Evolutionary conservation across 2,797 vertebrate genomes (phyloP), one percentile per base, ranked within the genome.

Genomic region (Sebastes kiyomatsui): DNA sequence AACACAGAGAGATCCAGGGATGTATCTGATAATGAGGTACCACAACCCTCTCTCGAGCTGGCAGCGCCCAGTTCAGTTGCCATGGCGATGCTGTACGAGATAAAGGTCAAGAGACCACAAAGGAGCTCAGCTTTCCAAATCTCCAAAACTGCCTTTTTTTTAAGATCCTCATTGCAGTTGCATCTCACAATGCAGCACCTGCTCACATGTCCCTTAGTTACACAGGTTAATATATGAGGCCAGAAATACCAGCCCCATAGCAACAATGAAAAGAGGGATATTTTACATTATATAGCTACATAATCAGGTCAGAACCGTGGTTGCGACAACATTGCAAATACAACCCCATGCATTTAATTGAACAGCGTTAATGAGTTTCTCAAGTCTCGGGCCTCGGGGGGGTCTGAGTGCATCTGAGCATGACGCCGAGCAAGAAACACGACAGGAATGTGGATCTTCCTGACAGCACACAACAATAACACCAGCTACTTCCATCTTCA

Each of bases 381-480:
- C 58, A 70, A 59, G 83, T 82, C 58, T 75, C 32, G 1, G 46
- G 67, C 67, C 84, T 74, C 65, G 6, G 65, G 49, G 71, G 67
- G 71, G 20, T 49, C 56, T 55, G 49, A 14, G 68, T 25, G 67
- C 58, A 54, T 58, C 23, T 49, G 72, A 72, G 83, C 28, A 7
- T 49, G 52, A 70, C 20, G 77, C 59, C 18, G 55, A 77, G 54
- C 60, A 10, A 35, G 77, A 90, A 79, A 75, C 88, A 84, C 71
- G 10, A 27, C 68, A 94, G 87, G 94, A 95, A 96, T 95, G 94
- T 85, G 87, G 92, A 79, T 81, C 76, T 84, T 89, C 94, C 90
- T 84, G 93, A 95, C 83, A 58, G 86, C 79, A 23, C 88, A 70
- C 77, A 64, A 66, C 67, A 74, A 71, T 77, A 81, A 83, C 74